Evolutionary conservation across 2,888 invertebrate species (phyloP).

Genomic region (Acholoe squamosa): DNA sequence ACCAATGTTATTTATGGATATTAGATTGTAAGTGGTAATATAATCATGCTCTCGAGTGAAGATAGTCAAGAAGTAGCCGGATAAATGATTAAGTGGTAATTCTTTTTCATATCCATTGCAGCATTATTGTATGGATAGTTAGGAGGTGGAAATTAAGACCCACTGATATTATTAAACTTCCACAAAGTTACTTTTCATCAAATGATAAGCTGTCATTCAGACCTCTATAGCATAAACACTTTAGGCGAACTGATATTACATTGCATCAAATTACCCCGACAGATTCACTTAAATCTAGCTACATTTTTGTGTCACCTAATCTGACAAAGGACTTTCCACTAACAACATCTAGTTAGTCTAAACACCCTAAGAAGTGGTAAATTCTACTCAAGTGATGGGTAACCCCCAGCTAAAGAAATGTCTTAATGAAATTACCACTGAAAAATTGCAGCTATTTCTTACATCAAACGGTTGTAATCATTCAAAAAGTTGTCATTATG

Average conservation of each 20-base stretch:
- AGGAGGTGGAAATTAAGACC: too few species aligned
- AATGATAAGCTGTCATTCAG: too few species aligned
- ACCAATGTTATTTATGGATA: too few species aligned
- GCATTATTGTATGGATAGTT: too few species aligned
- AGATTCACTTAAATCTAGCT: conserved; percentile 30
- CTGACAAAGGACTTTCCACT: conserved; percentile 5
- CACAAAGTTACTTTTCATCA: too few species aligned
- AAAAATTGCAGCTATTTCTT: not conserved
- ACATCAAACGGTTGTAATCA: not conserved
- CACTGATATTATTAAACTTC: too few species aligned
- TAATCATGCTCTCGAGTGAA: too few species aligned
- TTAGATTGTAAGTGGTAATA: too few species aligned
- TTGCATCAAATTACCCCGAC: not conserved
- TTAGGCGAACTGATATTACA: not conserved
- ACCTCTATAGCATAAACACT: too few species aligned
- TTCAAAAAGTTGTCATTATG: not conserved
- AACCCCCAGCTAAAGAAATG: conserved; percentile 1
- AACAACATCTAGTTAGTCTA: not conserved
- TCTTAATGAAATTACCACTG: conserved; percentile 29
- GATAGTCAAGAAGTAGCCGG: too few species aligned
- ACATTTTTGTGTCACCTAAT: conserved; percentile 28
- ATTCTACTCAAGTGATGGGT: not conserved
- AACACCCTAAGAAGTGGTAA: not conserved
- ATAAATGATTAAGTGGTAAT: too few species aligned
- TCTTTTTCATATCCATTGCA: too few species aligned